Evolutionary conservation across 2,888 invertebrate species (phyloP).

Genomic region (Brachyopa scutellaris): DNA sequence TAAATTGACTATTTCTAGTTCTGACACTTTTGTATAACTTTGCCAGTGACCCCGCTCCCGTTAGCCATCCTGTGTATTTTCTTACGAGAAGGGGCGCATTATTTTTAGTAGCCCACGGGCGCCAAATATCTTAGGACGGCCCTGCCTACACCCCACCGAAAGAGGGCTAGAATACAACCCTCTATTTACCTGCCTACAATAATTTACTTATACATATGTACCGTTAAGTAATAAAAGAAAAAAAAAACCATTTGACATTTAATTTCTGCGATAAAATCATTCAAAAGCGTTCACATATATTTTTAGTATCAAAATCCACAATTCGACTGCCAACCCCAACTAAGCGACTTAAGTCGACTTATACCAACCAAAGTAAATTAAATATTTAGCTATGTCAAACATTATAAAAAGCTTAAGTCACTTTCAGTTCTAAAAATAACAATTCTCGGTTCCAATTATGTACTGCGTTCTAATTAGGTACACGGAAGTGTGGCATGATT

Average conservation of each 20-base stretch:
- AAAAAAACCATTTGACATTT: neutral
- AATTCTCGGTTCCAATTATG: conserved; percentile 1
- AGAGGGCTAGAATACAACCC: too few relatives aligned
- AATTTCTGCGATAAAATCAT: conserved; percentile 47
- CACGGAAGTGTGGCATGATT: conserved; percentile 41
- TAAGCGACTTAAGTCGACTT: conserved; percentile 8
- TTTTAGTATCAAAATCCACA: conserved; percentile 17
- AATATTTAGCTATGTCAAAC: conserved; percentile 29
- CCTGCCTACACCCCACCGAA: too few relatives aligned
- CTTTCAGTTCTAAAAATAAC: conserved; percentile 22
- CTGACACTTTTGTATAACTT: too few relatives aligned
- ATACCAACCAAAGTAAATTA: conserved; percentile 12
- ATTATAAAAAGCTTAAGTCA: conserved; percentile 34
- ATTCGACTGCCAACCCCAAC: conserved; percentile 21
- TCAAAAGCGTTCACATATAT: conserved; percentile 4
- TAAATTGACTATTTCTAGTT: too few relatives aligned
- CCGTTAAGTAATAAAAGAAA: too few relatives aligned
- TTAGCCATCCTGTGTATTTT: too few relatives aligned
- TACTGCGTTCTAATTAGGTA: conserved; percentile 26
- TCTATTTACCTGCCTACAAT: too few relatives aligned
- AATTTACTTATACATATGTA: too few relatives aligned
- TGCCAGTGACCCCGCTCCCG: too few relatives aligned
- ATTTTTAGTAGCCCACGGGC: too few relatives aligned
- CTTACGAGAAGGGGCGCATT: too few relatives aligned
- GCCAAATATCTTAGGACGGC: too few relatives aligned